Evolutionary conservation across 2,888 invertebrate species (phyloP).

Genomic region (Erebia ligea): DNA sequence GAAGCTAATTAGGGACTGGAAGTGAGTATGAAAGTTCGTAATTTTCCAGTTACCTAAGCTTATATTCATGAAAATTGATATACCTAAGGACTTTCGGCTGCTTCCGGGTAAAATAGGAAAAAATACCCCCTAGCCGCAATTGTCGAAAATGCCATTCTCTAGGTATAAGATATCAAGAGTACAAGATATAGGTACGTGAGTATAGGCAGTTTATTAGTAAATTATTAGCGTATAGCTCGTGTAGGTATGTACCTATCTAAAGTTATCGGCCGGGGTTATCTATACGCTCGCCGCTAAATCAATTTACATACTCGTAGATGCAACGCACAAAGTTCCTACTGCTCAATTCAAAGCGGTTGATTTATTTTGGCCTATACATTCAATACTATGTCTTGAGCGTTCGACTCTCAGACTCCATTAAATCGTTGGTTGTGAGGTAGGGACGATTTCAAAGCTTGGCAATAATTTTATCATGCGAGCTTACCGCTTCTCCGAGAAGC

Average conservation of each 20-base stretch:
- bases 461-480: neutral
- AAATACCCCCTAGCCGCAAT: no score
- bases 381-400: neutral
- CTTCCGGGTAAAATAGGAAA: no score
- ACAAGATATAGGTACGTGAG: neutral
- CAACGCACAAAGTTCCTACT: constrained; percentile 24
- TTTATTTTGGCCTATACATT: constrained; percentile 38
- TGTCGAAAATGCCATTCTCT: no score
- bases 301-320: constrained; percentile 44
- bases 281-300: constrained; percentile 44
- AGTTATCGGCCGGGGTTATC: constrained; percentile 48
- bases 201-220: constrained; percentile 29
- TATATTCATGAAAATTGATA: no score
- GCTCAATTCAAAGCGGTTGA: constrained; percentile 25
- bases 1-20: neutral
- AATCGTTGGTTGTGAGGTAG: neutral
- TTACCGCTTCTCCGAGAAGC: neutral
- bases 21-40: no score
- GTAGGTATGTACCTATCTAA: constrained; percentile 24
- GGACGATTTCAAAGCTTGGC: constrained; percentile 1
- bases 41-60: no score
- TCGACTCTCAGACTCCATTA: neutral
- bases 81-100: no score
- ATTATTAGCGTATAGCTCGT: constrained; percentile 31
- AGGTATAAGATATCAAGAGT: neutral